phyloP scores from a whole-genome alignment of 2,797 vertebrate genomes.

The Gymnothorax javanicus region DNA sequence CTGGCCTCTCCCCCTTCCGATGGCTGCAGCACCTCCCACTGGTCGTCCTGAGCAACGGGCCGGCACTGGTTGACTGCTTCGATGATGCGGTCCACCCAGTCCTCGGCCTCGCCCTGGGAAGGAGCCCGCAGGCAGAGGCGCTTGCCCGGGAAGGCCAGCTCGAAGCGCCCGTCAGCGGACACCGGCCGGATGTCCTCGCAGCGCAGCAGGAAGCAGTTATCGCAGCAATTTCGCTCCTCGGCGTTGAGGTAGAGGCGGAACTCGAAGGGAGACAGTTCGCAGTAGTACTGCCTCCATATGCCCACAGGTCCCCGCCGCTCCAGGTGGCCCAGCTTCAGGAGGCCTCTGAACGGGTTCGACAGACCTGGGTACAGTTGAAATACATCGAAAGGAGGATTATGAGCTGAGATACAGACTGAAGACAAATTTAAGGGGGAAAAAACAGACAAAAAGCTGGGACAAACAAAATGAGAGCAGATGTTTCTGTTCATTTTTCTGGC shows the following conservation, averaged over 20 bases:
- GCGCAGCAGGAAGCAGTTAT: slow-evolving; percentile 87
- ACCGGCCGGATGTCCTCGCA: slow-evolving; percentile 79
- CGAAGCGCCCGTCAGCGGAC: slow-evolving; percentile 81
- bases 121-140: slow-evolving; percentile 82
- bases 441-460: no score
- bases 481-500: no score
- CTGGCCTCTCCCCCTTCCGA: slow-evolving; percentile 37
- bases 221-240: slow-evolving; percentile 79
- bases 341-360: slow-evolving; percentile 89
- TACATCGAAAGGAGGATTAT: neutral
- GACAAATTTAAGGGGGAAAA: no score
- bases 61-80: slow-evolving; percentile 86
- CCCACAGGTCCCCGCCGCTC: slow-evolving; percentile 83
- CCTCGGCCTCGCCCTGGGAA: slow-evolving; percentile 85
- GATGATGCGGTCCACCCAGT: slow-evolving; percentile 90
- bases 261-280: slow-evolving; percentile 90
- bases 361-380: slow-evolving; percentile 70
- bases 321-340: slow-evolving; percentile 90
- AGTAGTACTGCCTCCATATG: slow-evolving; percentile 88
- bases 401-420: neutral
- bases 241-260: slow-evolving; percentile 81
- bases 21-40: slow-evolving; percentile 78
- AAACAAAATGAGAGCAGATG: no score
- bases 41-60: slow-evolving; percentile 72
- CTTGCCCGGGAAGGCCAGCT: slow-evolving; percentile 82